Evolutionary conservation across 2,113 vertebrate genomes (phyloP).

Genomic region (Brachyhypopomus gauderio): DNA sequence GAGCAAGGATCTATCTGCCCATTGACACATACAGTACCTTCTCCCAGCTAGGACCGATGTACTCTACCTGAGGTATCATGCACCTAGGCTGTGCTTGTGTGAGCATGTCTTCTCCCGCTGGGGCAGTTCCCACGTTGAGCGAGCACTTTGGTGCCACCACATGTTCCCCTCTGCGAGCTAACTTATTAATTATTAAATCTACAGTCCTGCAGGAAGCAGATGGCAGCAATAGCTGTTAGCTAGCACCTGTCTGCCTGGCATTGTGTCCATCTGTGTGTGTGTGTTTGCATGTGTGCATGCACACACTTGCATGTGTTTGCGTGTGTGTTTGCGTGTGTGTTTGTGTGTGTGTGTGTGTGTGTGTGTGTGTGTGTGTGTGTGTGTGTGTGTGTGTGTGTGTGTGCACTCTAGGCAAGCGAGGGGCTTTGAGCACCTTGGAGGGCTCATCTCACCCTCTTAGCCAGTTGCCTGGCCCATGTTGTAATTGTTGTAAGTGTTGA

Average conservation of each 20-base stretch:
- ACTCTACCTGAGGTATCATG: constrained; percentile 10
- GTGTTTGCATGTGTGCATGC: constrained; percentile 4
- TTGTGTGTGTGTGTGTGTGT: constrained; percentile 25
- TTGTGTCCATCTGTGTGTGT: constrained; percentile 27
- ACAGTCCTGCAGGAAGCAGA: constrained; percentile 53
- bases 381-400: neutral
- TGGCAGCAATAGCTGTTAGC: constrained; percentile 45
- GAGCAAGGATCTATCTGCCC: neutral
- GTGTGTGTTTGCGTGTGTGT: neutral
- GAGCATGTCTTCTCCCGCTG: constrained; percentile 18
- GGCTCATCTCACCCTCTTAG: neutral
- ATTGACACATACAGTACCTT: neutral
- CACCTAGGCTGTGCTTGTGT: constrained; percentile 5
- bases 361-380: neutral
- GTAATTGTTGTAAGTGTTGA: neutral
- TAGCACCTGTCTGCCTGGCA: constrained; percentile 22
- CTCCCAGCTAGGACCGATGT: neutral
- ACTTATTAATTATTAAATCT: constrained; percentile 54
- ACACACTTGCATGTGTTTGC: constrained; percentile 1
- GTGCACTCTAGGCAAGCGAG: constrained; percentile 23
- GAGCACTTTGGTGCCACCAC: constrained; percentile 24
- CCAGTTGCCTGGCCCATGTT: constrained; percentile 6
- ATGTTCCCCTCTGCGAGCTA: constrained; percentile 23
- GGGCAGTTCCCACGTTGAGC: constrained; percentile 23
- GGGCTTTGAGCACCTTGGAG: constrained; percentile 9